phyloP scores from a whole-genome alignment of 2,888 invertebrate species.

The Eristalinus sepulchralis region DNA sequence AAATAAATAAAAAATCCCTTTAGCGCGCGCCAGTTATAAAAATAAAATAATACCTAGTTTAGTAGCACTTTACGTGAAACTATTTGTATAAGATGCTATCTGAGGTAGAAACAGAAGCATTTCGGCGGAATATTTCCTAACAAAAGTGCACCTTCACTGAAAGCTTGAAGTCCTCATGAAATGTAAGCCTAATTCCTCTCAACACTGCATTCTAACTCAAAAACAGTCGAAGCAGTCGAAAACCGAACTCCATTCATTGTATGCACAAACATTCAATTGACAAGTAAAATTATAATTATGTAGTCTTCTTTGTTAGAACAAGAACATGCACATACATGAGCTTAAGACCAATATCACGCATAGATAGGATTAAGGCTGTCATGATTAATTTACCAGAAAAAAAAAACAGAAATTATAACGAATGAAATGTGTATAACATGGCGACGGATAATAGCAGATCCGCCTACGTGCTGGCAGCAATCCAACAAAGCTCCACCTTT shows the following conservation, averaged over 20 bases:
- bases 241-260: neutral
- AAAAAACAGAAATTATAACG: conserved; percentile 8
- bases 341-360: conserved; percentile 59
- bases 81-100: too few species aligned
- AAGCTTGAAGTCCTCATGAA: too few species aligned
- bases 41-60: too few species aligned
- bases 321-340: conserved; percentile 32
- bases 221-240: neutral
- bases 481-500: conserved; percentile 68
- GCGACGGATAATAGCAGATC: conserved; percentile 63
- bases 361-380: conserved; percentile 60
- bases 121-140: too few species aligned
- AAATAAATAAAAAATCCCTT: too few species aligned
- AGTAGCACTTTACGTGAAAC: too few species aligned
- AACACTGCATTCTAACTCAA: too few species aligned
- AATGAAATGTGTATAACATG: conserved; percentile 26
- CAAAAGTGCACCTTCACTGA: too few species aligned
- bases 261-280: neutral
- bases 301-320: conserved; percentile 33
- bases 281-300: neutral
- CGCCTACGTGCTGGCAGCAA: conserved; percentile 68
- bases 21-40: too few species aligned
- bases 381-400: conserved; percentile 48
- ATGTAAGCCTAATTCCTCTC: too few species aligned
- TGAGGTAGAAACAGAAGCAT: too few species aligned